phyloP scores from a whole-genome alignment of 2,888 invertebrate genomes.

The Pinctada fucata region DNA sequence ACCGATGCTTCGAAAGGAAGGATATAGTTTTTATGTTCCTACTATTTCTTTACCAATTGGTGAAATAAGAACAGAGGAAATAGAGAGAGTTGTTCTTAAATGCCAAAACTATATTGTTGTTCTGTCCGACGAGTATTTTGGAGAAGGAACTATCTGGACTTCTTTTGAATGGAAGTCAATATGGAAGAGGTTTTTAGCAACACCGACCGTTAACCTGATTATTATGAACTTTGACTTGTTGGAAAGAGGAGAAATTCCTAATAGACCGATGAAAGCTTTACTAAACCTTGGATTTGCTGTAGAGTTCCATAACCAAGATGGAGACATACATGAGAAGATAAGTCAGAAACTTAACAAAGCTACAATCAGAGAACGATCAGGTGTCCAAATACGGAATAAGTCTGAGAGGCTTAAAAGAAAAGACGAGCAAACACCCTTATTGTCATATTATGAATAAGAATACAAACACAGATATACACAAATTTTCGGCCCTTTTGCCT shows the following conservation, averaged over 20 bases:
- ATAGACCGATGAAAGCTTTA: not conserved
- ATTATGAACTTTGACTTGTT: not conserved
- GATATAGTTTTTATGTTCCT: not conserved
- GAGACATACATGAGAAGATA: no score
- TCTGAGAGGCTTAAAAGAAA: no score
- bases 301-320: not conserved
- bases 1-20: not conserved
- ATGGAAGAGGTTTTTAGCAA: not conserved
- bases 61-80: not conserved
- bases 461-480: no score
- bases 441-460: no score
- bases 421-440: no score
- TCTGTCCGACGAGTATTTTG: not conserved
- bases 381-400: no score
- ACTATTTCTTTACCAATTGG: not conserved
- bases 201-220: not conserved
- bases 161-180: not conserved
- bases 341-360: no score
- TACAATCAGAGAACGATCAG: no score
- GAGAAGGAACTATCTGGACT: not conserved
- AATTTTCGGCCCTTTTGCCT: no score
- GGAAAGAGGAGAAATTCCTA: not conserved
- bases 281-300: not conserved
- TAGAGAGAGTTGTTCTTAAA: not conserved
- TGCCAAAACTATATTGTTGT: not conserved